Base-by-base conservation (phyloP, 1,140 invertebrate species). In the Cyclargus thomasi region DNA sequence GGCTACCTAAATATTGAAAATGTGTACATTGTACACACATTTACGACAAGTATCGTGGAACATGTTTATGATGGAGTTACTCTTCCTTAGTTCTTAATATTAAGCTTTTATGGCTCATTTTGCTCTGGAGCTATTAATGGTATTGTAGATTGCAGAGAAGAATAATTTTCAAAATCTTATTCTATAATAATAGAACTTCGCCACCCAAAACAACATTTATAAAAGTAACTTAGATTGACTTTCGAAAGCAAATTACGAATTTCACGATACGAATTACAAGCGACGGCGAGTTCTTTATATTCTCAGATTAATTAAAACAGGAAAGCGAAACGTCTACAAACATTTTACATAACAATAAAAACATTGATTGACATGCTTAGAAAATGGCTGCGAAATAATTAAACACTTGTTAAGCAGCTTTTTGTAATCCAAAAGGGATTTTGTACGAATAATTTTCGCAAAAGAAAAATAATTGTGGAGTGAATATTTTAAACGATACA, bases 401-500 rank as follows among this genome's bases (percentile, higher is more conserved):
- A 67, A 65, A 69, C 17, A 39, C 36, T 36, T 36, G 63, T 47
- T 39, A 64, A 64, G 29, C 18, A 64, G 5, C 63, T n/a, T 64
- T 64, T 64, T 17, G 35, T 64, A 64, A 64, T 39, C 17, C 18
- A 18, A 39, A 35, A 64, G 23, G 64, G 53, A 55, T 66, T 66
- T 53, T 36, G 22, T 35, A 35, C 64, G 20, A 59, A 66, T 65
- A 55, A 53, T 35, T 57, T 18, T 29, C 53, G 53, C 55, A 55
- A 66, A 66, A 57, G 53, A 66, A 66, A 59, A 68, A 66, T 65
- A 67, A 70, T 53, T 64, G 53, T 16, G 18, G 70, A 47, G 21
- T 53, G 63, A 68, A 29, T 71, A 57, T 71, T 68, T 71, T 68
- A 69, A 70, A 57, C 68, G 71, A 70, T 73, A 70, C 66, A 68